Percentiles rank a stretch among this genome's conserved stretches.
Conservation (phyloP, 1,140 invertebrate genomes). For the Pararge aegeria region DNA sequence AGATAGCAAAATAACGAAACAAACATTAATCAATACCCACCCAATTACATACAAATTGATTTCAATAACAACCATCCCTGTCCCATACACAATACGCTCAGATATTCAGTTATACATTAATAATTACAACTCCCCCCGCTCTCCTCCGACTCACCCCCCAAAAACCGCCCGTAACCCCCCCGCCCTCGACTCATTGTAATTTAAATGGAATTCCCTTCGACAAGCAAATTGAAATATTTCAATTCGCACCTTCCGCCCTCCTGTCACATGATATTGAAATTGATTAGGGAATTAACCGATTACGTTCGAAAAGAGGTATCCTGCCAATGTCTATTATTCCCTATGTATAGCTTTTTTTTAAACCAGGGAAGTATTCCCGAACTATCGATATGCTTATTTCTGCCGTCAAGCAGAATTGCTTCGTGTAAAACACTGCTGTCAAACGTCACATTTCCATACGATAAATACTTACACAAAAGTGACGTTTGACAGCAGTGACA, state of each 20-base stretch:
- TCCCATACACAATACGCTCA: slow-evolving; percentile 46
- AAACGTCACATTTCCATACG: too few species aligned
- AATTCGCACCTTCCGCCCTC: slow-evolving; percentile 57
- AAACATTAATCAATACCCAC: slow-evolving; percentile 13
- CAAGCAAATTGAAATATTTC: slow-evolving; percentile 75
- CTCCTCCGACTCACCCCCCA: slow-evolving; percentile 8
- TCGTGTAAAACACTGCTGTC: too few species aligned
- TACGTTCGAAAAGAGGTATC: neutral
- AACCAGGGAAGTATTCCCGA: too few species aligned
- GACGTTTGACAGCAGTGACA: too few species aligned
- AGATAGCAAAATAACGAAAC: neutral
- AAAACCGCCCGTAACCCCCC: slow-evolving; percentile 12
- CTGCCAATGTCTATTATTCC: neutral
- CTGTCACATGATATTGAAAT: slow-evolving; percentile 27
- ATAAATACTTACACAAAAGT: too few species aligned
- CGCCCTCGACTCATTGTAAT: slow-evolving; percentile 61
- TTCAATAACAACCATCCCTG: slow-evolving; percentile 27
- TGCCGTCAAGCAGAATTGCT: too few species aligned
- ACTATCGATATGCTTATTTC: too few species aligned
- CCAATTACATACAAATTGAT: slow-evolving; percentile 28
- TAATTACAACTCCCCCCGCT: slow-evolving; percentile 42
- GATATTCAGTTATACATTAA: slow-evolving; percentile 64
- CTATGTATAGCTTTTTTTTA: too few species aligned
- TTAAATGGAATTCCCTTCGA: slow-evolving; percentile 70
- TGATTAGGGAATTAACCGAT: slow-evolving; percentile 28